Conservation (phyloP, 2,113 vertebrate species). For the Grallaria varia region DNA sequence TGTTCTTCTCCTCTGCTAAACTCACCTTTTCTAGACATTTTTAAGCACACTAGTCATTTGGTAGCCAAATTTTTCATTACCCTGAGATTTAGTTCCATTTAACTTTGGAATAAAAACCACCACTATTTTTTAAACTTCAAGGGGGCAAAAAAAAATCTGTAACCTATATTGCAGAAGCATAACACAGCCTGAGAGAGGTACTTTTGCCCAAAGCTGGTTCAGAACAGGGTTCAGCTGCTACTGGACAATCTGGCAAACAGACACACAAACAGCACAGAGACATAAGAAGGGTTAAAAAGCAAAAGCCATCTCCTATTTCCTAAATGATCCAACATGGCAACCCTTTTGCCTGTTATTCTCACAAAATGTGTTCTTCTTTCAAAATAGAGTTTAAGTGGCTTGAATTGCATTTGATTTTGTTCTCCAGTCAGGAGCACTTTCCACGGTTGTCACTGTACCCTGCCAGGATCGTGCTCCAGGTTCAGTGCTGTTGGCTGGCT, state of each 20-base stretch:
- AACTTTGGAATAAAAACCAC: not conserved
- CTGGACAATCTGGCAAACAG: not conserved
- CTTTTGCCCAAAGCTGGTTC: not conserved
- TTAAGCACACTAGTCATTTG: not conserved
- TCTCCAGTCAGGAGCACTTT: not conserved
- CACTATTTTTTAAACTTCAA: not conserved
- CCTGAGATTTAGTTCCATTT: not conserved
- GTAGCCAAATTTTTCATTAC: not conserved
- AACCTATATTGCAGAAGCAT: not conserved
- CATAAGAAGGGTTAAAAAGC: not conserved
- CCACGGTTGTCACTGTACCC: not conserved
- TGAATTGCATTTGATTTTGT: not conserved
- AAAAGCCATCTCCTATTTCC: not conserved
- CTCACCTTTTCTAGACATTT: not conserved
- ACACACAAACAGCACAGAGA: not conserved
- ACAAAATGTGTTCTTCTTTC: not conserved
- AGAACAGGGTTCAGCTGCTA: not conserved
- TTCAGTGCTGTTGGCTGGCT: not conserved
- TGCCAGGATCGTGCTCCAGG: not conserved
- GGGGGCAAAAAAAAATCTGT: fast-evolving
- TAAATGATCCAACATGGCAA: not conserved
- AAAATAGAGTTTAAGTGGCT: not conserved
- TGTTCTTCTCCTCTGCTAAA: not conserved
- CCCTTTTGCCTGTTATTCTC: not conserved
- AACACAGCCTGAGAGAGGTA: not conserved